Evolutionary conservation across 2,113 vertebrate genomes (phyloP).

Genomic region (Bubo scandiacus): DNA sequence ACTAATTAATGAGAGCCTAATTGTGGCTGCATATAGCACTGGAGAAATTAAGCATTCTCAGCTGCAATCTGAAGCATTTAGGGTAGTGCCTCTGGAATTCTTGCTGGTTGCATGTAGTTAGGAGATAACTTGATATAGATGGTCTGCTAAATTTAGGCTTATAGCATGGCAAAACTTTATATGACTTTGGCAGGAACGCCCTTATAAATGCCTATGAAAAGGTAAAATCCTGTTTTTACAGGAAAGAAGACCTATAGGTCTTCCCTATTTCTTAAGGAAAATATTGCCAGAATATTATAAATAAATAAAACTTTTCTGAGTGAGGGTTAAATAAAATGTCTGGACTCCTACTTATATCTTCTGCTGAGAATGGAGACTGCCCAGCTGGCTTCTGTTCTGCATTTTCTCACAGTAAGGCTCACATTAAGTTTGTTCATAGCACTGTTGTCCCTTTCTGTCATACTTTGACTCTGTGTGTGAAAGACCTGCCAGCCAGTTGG

Average conservation of each 20-base stretch:
- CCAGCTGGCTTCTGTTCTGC: neutral
- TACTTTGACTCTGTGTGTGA: rapidly evolving
- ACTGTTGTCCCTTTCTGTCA: neutral
- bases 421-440: neutral
- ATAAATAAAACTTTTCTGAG: neutral
- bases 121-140: neutral
- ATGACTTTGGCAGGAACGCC: neutral
- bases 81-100: neutral
- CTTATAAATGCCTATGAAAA: neutral
- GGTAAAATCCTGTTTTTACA: neutral
- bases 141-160: neutral
- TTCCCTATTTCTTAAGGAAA: neutral
- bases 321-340: neutral
- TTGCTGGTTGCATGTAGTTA: neutral
- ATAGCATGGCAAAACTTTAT: neutral
- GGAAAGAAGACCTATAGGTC: neutral
- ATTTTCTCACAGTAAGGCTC: neutral
- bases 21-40: neutral
- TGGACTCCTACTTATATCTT: neutral
- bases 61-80: neutral
- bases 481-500: neutral
- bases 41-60: neutral
- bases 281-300: neutral
- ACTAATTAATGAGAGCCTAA: neutral
- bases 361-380: neutral